Evolutionary conservation across 2,888 invertebrate species (phyloP).

Genomic region (Lissonota sp.): DNA sequence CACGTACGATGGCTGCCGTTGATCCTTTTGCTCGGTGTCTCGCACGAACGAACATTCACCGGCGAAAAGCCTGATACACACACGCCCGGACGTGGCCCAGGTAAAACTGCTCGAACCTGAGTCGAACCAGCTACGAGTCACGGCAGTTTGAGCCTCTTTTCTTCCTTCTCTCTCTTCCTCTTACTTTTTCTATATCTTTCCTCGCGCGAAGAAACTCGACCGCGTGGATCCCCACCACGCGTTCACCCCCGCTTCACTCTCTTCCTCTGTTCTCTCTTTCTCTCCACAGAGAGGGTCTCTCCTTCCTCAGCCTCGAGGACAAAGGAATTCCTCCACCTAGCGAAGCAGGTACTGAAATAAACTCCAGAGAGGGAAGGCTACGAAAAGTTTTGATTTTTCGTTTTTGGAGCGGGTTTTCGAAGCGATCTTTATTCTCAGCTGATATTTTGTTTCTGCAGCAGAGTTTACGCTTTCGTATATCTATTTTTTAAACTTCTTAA

Average conservation of each 20-base stretch:
- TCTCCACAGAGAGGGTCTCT: constrained; percentile 39
- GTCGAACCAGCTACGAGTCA: constrained; percentile 41
- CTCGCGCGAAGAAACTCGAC: constrained; percentile 25
- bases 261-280: constrained; percentile 33
- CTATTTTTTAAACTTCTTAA: not conserved
- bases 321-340: constrained; percentile 79
- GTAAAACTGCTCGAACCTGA: constrained; percentile 53
- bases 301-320: constrained; percentile 71
- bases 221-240: constrained; percentile 36
- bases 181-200: constrained; percentile 17
- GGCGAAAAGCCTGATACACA: constrained; percentile 49
- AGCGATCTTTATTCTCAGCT: not conserved
- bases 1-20: constrained; percentile 70
- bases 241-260: constrained; percentile 4
- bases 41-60: constrained; percentile 76
- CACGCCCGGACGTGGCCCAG: constrained; percentile 49
- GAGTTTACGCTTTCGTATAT: not conserved
- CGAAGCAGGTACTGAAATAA: constrained; percentile 55
- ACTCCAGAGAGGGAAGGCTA: not conserved
- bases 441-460: not conserved
- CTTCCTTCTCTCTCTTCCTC: constrained; percentile 23
- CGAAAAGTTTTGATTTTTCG: constrained; percentile 17
- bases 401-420: constrained; percentile 27
- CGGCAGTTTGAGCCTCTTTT: constrained; percentile 37
- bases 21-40: constrained; percentile 63